Percentiles rank a stretch among this genome's conserved stretches.
These are phyloP conservation scores for Patella caerulea DNA, from an alignment of 2,888 invertebrate species.

Conservation along the genomic window DNA sequence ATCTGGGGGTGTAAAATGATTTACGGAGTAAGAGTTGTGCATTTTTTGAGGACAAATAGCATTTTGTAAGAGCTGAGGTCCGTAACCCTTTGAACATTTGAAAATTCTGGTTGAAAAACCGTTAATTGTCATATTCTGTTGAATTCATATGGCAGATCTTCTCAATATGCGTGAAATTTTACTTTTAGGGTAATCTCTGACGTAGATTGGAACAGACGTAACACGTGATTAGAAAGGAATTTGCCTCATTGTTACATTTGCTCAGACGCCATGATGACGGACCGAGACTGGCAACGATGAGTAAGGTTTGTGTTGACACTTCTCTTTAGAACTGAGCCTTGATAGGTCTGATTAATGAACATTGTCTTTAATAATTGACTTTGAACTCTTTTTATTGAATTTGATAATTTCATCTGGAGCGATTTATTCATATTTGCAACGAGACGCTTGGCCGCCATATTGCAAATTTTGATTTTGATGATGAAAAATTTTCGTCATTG, in stretches of 20 bases:
- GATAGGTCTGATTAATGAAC: neutral
- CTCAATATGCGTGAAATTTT: conserved; percentile 22
- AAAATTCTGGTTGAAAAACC: too few species aligned
- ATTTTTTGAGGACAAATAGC: too few species aligned
- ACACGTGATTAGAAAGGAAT: conserved; percentile 59
- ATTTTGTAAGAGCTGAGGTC: too few species aligned
- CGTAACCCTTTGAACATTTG: too few species aligned
- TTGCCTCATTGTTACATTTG: conserved; percentile 40
- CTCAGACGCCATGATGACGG: conserved; percentile 52
- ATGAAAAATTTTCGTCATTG: neutral
- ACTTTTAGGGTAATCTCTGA: conserved; percentile 36
- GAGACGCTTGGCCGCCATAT: conserved; percentile 8
- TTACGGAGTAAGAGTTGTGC: too few species aligned
- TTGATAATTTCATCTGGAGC: neutral
- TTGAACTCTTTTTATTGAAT: conserved; percentile 8
- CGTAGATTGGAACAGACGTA: conserved; percentile 40
- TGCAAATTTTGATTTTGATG: conserved; percentile 4
- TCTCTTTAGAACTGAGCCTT: conserved; percentile 2
- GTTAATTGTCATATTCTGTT: neutral
- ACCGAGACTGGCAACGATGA: conserved; percentile 51
- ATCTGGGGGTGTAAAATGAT: too few species aligned
- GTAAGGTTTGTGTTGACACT: conserved; percentile 47
- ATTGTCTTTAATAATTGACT: conserved; percentile 7
- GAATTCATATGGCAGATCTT: neutral
- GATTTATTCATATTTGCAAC: neutral